Conservation (phyloP, 1,140 invertebrate genomes). For the Spodoptera litura region DNA sequence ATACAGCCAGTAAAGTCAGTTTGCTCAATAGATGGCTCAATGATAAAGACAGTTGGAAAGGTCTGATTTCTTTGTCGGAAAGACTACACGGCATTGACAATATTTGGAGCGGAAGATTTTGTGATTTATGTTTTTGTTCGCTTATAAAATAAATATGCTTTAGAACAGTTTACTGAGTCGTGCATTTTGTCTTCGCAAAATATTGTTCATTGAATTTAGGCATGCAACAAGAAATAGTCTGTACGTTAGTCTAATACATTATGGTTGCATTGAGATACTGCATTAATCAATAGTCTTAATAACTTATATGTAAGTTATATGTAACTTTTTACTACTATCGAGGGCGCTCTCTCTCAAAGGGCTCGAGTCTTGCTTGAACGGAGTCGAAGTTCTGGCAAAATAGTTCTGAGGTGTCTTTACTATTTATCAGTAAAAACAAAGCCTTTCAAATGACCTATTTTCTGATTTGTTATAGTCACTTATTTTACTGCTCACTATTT, state of each 20-base stretch:
- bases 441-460: too few species aligned
- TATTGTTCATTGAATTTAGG: conserved; percentile 6
- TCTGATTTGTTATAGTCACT: too few species aligned
- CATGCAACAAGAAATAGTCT: not conserved
- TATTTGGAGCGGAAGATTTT: conserved; percentile 47
- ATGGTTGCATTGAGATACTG: not conserved
- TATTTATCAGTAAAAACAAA: too few species aligned
- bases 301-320: too few species aligned
- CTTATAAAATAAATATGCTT: conserved; percentile 44
- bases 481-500: too few species aligned
- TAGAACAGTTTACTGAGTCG: conserved; percentile 2
- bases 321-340: too few species aligned
- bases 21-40: conserved; percentile 43
- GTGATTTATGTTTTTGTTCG: conserved; percentile 44
- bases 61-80: conserved; percentile 44
- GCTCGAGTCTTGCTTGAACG: too few species aligned
- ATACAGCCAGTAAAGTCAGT: conserved; percentile 38
- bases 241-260: not conserved
- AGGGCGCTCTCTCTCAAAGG: too few species aligned
- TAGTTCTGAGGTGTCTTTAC: too few species aligned
- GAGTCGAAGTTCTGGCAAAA: too few species aligned
- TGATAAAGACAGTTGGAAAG: conserved; percentile 44
- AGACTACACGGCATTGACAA: conserved; percentile 40
- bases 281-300: not conserved
- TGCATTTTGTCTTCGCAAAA: conserved; percentile 11